Percentiles rank a stretch among this genome's conserved stretches.
These are phyloP conservation scores for Ectemnius lituratus DNA, from an alignment of 2,888 invertebrate genomes.

Conservation along the genomic window DNA sequence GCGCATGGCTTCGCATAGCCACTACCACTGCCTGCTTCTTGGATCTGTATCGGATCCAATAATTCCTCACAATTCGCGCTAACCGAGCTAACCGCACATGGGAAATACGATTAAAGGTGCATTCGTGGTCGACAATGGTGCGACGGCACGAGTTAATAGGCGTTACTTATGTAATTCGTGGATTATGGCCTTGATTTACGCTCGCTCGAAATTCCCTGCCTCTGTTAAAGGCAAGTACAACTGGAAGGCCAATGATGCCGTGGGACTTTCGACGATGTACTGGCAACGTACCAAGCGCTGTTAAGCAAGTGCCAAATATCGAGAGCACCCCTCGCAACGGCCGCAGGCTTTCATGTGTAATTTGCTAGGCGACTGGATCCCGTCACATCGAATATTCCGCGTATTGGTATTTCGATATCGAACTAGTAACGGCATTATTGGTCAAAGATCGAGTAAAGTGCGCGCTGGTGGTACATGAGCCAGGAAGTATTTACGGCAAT, in stretches of 20 bases:
- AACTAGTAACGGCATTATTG: neutral
- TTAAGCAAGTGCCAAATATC: conserved; percentile 45
- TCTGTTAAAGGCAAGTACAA: neutral
- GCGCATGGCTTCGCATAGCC: conserved; percentile 28
- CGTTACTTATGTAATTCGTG: conserved; percentile 1
- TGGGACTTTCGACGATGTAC: neutral
- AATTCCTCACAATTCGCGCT: neutral
- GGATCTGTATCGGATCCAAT: neutral
- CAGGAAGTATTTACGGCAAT: neutral
- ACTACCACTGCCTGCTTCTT: conserved; percentile 4
- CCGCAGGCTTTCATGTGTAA: conserved; percentile 20
- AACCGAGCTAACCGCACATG: neutral
- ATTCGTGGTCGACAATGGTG: conserved; percentile 16
- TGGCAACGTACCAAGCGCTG: conserved; percentile 34
- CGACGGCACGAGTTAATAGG: neutral
- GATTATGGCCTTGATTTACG: conserved; percentile 8
- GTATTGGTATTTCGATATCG: neutral
- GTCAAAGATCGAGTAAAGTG: no score
- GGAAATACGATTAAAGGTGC: conserved; percentile 8
- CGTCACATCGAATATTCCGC: conserved; percentile 5
- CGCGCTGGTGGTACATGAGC: neutral
- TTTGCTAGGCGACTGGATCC: conserved; percentile 29
- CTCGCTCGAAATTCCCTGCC: neutral
- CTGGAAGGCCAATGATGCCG: neutral
- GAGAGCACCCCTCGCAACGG: conserved; percentile 14